Evolutionary conservation across 2,797 vertebrate genomes (phyloP).

Genomic region (Neopelma chrysocephalum): DNA sequence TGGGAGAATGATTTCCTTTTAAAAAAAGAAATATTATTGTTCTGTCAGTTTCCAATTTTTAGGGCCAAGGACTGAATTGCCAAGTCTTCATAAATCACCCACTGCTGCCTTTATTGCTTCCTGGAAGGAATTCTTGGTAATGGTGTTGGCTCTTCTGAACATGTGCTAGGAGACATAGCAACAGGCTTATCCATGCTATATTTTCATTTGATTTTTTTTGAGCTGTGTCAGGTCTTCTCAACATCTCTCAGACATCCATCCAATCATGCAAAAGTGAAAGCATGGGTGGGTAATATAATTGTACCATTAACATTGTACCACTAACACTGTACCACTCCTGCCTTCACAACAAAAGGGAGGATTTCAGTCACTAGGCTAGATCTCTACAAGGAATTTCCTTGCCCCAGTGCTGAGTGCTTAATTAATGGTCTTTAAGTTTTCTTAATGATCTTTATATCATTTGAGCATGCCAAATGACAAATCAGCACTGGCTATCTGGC

Average conservation of each 20-base stretch:
- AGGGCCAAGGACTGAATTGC: constrained; percentile 17
- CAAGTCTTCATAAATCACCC: constrained; percentile 32
- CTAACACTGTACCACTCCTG: not conserved
- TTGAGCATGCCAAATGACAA: not conserved
- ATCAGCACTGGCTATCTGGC: not conserved
- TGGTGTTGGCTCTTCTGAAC: constrained; percentile 19
- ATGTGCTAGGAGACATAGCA: not conserved
- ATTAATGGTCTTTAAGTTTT: not conserved
- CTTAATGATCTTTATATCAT: not conserved
- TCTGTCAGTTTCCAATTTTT: constrained; percentile 45
- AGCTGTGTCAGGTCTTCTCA: not conserved
- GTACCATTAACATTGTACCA: not conserved
- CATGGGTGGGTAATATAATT: not conserved
- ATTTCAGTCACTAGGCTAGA: not conserved
- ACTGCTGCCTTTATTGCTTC: constrained; percentile 49
- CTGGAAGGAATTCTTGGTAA: constrained; percentile 42
- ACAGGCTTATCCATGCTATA: not conserved
- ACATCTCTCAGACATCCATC: not conserved
- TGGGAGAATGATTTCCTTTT: constrained; percentile 17
- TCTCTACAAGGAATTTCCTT: not conserved
- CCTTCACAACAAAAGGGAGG: not conserved
- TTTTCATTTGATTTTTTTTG: constrained; percentile 18
- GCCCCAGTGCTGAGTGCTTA: not conserved
- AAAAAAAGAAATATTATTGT: constrained; percentile 21
- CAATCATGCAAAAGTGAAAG: not conserved